phyloP scores from a whole-genome alignment of 2,888 invertebrate genomes.

The Sepiola atlantica region DNA sequence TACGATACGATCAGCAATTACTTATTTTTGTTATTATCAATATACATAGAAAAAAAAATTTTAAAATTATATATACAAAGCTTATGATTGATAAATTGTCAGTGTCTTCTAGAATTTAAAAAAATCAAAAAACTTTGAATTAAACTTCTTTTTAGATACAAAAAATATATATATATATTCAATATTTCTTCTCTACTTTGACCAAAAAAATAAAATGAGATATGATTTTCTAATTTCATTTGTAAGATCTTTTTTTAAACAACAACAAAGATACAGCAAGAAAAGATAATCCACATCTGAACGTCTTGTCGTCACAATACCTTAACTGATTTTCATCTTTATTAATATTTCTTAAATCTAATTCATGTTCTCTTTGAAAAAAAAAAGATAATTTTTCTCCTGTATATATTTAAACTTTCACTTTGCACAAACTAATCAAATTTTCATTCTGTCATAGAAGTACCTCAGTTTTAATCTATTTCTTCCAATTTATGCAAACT shows the following conservation, averaged over 20 bases:
- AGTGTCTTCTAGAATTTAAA: neutral
- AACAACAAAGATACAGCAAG: neutral
- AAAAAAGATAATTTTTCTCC: neutral
- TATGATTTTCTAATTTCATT: neutral
- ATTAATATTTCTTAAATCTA: slow-evolving; percentile 4
- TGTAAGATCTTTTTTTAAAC: neutral
- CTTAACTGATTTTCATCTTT: neutral
- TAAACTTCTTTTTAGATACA: neutral
- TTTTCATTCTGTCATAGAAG: slow-evolving; percentile 45
- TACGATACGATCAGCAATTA: no score
- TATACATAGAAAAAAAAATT: no score
- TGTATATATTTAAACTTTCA: slow-evolving; percentile 16
- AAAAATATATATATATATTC: neutral
- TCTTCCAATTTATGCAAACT: slow-evolving; percentile 10
- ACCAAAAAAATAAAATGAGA: neutral
- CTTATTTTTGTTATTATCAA: neutral
- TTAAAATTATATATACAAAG: neutral
- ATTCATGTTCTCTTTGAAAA: neutral
- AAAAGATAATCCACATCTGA: slow-evolving; percentile 15
- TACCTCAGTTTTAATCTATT: slow-evolving; percentile 20
- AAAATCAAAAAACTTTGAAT: neutral
- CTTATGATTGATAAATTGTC: neutral
- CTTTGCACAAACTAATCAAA: slow-evolving; percentile 44
- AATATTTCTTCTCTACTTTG: neutral
- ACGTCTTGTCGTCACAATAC: slow-evolving; percentile 16